These are phyloP conservation scores for Drosophila nigricruria DNA, from an alignment of 2,888 invertebrate species.

Conservation along the genomic window DNA sequence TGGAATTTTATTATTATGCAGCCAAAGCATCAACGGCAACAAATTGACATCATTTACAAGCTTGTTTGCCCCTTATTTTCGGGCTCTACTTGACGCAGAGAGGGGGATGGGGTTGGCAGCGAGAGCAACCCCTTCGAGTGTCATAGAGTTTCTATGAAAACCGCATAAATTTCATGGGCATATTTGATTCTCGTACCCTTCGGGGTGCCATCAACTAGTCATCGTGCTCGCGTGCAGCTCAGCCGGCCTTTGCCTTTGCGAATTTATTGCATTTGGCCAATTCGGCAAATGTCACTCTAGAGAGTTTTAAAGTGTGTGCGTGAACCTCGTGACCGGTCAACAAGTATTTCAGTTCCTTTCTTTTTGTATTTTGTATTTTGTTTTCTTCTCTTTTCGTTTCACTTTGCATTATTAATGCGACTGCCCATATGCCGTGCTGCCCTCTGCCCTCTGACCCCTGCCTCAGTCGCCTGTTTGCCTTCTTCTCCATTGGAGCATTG, in stretches of 20 bases:
- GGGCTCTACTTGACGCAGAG: not conserved
- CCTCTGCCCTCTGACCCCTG: constrained; percentile 29
- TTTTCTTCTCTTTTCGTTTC: constrained; percentile 45
- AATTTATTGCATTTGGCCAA: constrained; percentile 84
- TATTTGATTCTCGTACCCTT: constrained; percentile 59
- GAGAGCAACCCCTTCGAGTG: constrained; percentile 67
- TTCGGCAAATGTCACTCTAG: constrained; percentile 84
- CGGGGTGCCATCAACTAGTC: constrained; percentile 63
- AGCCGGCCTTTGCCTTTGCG: constrained; percentile 36
- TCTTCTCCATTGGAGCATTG: constrained; percentile 13
- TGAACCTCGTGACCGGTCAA: constrained; percentile 47
- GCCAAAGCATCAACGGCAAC: constrained; percentile 55
- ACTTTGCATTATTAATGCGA: constrained; percentile 74
- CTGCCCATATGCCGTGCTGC: constrained; percentile 55
- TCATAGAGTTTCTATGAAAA: constrained; percentile 75
- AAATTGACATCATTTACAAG: constrained; percentile 75
- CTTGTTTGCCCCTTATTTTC: constrained; percentile 9
- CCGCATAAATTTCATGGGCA: constrained; percentile 73
- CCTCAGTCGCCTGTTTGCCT: not conserved
- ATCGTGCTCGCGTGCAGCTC: constrained; percentile 26
- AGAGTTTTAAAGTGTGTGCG: constrained; percentile 76
- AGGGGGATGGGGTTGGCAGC: not conserved
- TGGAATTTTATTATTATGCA: constrained; percentile 81
- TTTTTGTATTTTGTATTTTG: constrained; percentile 21
- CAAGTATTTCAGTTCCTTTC: constrained; percentile 5